Conservation (phyloP, 2,888 invertebrate genomes). For the Amaurobius ferox region DNA sequence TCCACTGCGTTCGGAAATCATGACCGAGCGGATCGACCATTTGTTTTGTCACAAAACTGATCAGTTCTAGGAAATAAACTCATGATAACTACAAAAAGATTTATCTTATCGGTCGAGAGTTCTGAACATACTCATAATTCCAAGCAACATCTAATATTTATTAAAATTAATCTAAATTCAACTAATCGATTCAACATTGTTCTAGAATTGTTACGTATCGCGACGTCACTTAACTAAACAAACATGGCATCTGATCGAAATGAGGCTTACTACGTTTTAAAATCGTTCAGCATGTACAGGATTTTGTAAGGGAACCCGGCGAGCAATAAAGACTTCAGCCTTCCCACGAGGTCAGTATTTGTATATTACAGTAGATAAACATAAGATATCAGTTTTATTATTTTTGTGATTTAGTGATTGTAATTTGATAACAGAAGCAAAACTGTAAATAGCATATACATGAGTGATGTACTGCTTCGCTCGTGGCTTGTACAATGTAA, state of each 20-base stretch:
- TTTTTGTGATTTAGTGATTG: slow-evolving; percentile 34
- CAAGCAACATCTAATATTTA: too few relatives aligned
- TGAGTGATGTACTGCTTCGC: not conserved
- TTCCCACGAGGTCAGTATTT: slow-evolving; percentile 55
- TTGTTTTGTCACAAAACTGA: too few relatives aligned
- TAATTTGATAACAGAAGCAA: slow-evolving; percentile 45
- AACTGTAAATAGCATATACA: slow-evolving; percentile 60
- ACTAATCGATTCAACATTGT: too few relatives aligned
- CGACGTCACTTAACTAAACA: too few relatives aligned
- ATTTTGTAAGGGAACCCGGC: slow-evolving; percentile 8
- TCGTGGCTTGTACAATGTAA: slow-evolving; percentile 56
- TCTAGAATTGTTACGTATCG: too few relatives aligned
- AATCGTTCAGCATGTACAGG: not conserved
- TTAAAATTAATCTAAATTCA: too few relatives aligned
- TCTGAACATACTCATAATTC: too few relatives aligned
- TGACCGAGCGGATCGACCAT: too few relatives aligned
- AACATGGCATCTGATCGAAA: not conserved
- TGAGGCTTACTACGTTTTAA: slow-evolving; percentile 11
- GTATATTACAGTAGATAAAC: slow-evolving; percentile 37
- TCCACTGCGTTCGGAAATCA: too few relatives aligned
- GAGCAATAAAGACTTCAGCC: slow-evolving; percentile 17
- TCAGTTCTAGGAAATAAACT: too few relatives aligned
- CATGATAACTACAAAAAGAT: too few relatives aligned
- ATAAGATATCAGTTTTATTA: slow-evolving; percentile 20
- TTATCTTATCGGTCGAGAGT: too few relatives aligned